Conservation (phyloP, 2,113 vertebrate species). For the Malurus melanocephalus region DNA sequence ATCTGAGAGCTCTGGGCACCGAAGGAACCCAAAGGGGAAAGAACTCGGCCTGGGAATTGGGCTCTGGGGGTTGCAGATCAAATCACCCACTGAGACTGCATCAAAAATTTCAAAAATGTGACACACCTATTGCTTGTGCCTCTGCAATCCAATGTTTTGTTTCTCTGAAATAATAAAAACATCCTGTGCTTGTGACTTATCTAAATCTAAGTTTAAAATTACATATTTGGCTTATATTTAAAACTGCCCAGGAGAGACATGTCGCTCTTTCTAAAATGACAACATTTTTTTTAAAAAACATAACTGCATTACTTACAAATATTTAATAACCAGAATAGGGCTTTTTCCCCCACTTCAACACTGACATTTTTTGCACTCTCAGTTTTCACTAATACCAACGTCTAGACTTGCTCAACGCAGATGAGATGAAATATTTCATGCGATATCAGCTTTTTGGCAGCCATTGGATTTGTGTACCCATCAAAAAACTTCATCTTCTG, state of each 20-base stretch:
- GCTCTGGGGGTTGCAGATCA: constrained; percentile 39
- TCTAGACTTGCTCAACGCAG: constrained; percentile 31
- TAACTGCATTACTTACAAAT: constrained; percentile 32
- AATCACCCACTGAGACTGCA: background rate
- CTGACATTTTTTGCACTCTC: constrained; percentile 11
- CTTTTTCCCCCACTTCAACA: background rate
- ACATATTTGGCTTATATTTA: constrained; percentile 18
- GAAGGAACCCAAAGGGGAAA: background rate
- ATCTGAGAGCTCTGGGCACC: background rate
- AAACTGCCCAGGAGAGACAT: constrained; percentile 11
- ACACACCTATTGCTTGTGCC: constrained; percentile 1
- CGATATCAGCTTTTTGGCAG: constrained; percentile 62
- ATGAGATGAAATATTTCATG: constrained; percentile 63
- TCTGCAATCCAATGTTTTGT: constrained; percentile 5
- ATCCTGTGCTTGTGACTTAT: background rate
- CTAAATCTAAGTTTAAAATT: constrained; percentile 20
- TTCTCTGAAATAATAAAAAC: constrained; percentile 27
- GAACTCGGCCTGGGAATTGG: constrained; percentile 10
- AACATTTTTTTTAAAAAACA: background rate
- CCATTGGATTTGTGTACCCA: constrained; percentile 60
- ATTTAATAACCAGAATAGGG: constrained; percentile 36
- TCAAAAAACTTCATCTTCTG: constrained; percentile 69
- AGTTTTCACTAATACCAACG: constrained; percentile 55
- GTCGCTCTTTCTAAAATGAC: background rate
- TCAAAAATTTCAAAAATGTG: constrained; percentile 36